Evolutionary conservation across 2,888 invertebrate species (phyloP).

Genomic region (Metopia argyrocephala): DNA sequence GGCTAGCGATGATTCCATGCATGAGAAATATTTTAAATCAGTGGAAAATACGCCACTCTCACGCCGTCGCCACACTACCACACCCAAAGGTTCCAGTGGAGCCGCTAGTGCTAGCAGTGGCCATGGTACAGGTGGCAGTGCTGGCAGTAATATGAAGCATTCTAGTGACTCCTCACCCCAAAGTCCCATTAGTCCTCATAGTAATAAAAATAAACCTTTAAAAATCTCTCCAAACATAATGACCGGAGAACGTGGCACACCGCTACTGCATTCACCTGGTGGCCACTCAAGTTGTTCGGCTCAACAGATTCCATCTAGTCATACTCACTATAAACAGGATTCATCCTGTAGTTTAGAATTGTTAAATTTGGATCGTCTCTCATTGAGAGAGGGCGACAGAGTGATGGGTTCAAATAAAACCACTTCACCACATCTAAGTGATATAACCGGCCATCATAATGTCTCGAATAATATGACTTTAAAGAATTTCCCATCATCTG

Average conservation of each 20-base stretch:
- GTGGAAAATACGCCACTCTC: constrained; percentile 85
- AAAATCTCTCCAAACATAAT: constrained; percentile 56
- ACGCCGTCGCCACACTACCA: constrained; percentile 78
- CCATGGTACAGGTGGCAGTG: constrained; percentile 71
- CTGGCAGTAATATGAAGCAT: constrained; percentile 74
- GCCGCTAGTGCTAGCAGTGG: constrained; percentile 69
- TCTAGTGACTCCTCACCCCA: constrained; percentile 83
- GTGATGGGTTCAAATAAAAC: constrained; percentile 64
- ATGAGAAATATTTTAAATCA: constrained; percentile 87
- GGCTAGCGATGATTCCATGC: constrained; percentile 89
- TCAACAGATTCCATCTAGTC: constrained; percentile 59
- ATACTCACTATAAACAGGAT: constrained; percentile 69
- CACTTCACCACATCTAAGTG: constrained; percentile 71
- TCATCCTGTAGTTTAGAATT: constrained; percentile 70
- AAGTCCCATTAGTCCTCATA: constrained; percentile 82
- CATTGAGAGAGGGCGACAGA: constrained; percentile 66
- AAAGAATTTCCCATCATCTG: constrained; percentile 70
- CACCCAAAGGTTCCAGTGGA: constrained; percentile 69
- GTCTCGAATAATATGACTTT: constrained; percentile 59
- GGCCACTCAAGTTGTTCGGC: constrained; percentile 65
- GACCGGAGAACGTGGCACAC: constrained; percentile 54
- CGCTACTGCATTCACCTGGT: constrained; percentile 69
- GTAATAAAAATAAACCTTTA: constrained; percentile 56
- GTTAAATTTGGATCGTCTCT: constrained; percentile 72
- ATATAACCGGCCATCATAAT: constrained; percentile 60